phyloP scores from a whole-genome alignment of 2,113 vertebrate species.

The Chelonoidis abingdonii region DNA sequence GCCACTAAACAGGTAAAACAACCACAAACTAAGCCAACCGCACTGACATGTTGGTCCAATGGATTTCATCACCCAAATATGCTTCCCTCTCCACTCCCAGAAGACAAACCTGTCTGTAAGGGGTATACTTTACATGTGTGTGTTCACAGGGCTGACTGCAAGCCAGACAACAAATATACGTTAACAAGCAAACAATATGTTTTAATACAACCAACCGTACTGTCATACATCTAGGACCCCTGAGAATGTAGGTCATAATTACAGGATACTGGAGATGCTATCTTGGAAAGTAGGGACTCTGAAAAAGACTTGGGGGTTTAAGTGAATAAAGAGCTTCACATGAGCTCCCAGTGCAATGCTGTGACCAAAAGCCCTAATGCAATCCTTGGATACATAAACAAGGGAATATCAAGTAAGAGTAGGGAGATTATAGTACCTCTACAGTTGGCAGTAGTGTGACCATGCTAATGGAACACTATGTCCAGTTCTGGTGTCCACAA shows the following conservation, averaged over 20 bases:
- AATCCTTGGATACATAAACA: not conserved
- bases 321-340: not conserved
- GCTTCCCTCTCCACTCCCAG: not conserved
- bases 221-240: not conserved
- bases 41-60: conserved; percentile 37
- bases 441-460: not conserved
- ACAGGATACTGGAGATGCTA: not conserved
- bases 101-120: conserved; percentile 14
- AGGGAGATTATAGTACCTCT: not conserved
- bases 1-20: conserved; percentile 36
- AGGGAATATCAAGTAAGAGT: not conserved
- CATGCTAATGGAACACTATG: rapidly evolving
- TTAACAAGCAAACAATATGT: not conserved
- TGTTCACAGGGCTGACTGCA: not conserved
- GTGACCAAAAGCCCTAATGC: not conserved
- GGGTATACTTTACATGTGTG: not conserved
- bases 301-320: not conserved
- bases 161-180: not conserved
- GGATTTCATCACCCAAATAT: conserved; percentile 56
- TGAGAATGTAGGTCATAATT: not conserved
- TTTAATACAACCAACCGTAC: not conserved
- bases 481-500: not conserved
- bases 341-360: not conserved
- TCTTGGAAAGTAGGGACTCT: not conserved
- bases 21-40: conserved; percentile 62